Conservation (phyloP, 1,140 invertebrate genomes). For the Drosophila murphyi region DNA sequence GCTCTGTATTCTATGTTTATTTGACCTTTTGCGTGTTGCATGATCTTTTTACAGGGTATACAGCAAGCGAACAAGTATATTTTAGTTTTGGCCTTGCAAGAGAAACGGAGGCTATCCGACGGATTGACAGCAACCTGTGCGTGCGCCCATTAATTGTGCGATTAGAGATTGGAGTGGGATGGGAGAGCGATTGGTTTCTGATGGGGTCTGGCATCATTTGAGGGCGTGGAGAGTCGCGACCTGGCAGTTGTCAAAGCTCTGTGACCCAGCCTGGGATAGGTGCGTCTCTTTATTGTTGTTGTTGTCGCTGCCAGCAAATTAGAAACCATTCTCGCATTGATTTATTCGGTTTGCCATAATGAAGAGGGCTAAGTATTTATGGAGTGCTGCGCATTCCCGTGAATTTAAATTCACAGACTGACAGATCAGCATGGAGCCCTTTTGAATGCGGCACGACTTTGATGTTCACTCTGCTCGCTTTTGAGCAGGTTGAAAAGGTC, state of each 20-base stretch:
- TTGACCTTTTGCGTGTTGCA: background rate
- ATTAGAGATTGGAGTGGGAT: slow-evolving; percentile 24
- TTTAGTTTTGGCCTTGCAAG: slow-evolving; percentile 38
- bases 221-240: slow-evolving; percentile 36
- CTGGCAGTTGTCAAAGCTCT: slow-evolving; percentile 31
- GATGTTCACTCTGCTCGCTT: background rate
- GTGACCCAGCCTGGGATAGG: slow-evolving; percentile 41
- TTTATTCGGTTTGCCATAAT: slow-evolving; percentile 64
- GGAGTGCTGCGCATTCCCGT: slow-evolving; percentile 22
- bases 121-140: slow-evolving; percentile 48
- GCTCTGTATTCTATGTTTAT: too few relatives aligned
- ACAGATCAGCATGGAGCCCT: slow-evolving; percentile 16
- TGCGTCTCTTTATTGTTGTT: slow-evolving; percentile 27
- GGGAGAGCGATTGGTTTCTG: slow-evolving; percentile 12
- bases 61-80: slow-evolving; percentile 13
- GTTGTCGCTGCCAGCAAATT: slow-evolving; percentile 57
- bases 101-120: slow-evolving; percentile 12
- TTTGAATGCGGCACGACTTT: slow-evolving; percentile 28
- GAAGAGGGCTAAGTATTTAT: slow-evolving; percentile 43
- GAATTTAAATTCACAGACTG: background rate
- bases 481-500: slow-evolving; percentile 38
- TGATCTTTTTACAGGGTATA: slow-evolving; percentile 16
- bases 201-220: slow-evolving; percentile 1
- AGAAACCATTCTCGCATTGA: slow-evolving; percentile 66
- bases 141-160: slow-evolving; percentile 37